Base-by-base conservation (phyloP, 2,113 vertebrate species). In the Taurulus bubalis region DNA sequence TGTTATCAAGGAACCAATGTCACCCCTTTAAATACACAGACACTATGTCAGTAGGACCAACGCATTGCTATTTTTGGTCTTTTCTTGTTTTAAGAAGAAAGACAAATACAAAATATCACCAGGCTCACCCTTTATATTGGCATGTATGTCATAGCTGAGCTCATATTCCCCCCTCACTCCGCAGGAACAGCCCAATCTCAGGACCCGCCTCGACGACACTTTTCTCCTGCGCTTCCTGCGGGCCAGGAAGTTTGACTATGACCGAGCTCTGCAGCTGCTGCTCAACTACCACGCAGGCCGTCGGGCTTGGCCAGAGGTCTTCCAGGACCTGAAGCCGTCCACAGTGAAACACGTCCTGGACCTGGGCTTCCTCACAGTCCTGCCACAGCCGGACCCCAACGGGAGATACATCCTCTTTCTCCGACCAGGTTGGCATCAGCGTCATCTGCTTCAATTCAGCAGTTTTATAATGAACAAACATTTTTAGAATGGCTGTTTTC, bases 161-260 rank as follows among this genome's bases (percentile, higher is more conserved):
- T 59, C n/a, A 6, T 8, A 3, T 49, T 30, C 42, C n/a, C 14
- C 6, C 12, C 22, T 96, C 96, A 93, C 96, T 82, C 93, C 95
- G 71, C 96, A 99, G 92, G 97, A 99, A 36, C 97, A 96, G 40
- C 98, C 97, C 0, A 94, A 96, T 84, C 95, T 99, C 84, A 93
- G 95, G 26, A 99, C 98, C 0, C 93, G 97, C 4, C 94, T 99
- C 55, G 98, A 99, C 0, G 98, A 99, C 7, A 92, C 96, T 45
- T 99, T 99, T 77, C 94, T 99, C 55, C 91, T 99, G 14, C 96
- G 97, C 45, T 99, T 99, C 93, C 97, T 99, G 71, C 95, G 98
- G 51, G 98, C 98, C 81, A 96, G 98, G 89, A 99, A 99, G 89
- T 99, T 99, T 0, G 98, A 99, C 91, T 99, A 99, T 0, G 98